phyloP scores from a whole-genome alignment of 2,888 invertebrate species.

The Ichneumoninae sp. region DNA sequence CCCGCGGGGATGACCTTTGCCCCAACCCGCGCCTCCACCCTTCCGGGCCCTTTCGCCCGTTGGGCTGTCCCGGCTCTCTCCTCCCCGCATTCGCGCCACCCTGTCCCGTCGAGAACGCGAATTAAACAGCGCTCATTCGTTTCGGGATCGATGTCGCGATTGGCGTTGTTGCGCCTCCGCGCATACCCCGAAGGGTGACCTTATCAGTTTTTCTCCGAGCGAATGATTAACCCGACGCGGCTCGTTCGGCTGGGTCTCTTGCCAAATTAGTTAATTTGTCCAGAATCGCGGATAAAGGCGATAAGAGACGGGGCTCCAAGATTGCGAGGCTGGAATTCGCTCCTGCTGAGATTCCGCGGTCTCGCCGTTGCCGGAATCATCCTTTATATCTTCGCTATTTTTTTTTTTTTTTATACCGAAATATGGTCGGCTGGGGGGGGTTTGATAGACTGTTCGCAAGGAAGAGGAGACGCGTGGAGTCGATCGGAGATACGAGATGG shows the following conservation, averaged over 20 bases:
- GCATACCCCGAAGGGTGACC: neutral
- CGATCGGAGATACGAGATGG: neutral
- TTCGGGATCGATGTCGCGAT: constrained; percentile 75
- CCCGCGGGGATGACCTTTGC: constrained; percentile 66
- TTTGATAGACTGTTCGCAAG: neutral
- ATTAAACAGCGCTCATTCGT: constrained; percentile 74
- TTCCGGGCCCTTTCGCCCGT: constrained; percentile 27
- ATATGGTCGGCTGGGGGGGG: neutral
- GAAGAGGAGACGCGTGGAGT: neutral
- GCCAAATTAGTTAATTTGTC: constrained; percentile 19
- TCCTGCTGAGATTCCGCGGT: constrained; percentile 55
- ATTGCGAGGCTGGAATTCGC: constrained; percentile 58
- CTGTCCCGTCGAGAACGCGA: constrained; percentile 64
- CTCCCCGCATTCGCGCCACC: constrained; percentile 39
- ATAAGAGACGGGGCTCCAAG: constrained; percentile 71
- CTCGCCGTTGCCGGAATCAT: constrained; percentile 7
- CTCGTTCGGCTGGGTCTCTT: neutral
- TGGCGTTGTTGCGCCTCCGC: constrained; percentile 56
- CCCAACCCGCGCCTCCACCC: constrained; percentile 33
- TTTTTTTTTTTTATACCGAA: constrained; percentile 6
- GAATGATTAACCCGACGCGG: neutral
- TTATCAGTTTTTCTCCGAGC: neutral
- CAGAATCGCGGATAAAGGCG: constrained; percentile 64
- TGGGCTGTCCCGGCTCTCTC: constrained; percentile 39
- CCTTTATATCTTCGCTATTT: constrained; percentile 1